These are phyloP conservation scores for Borostomias antarcticus DNA, from an alignment of 2,797 vertebrate genomes.

Conservation along the genomic window DNA sequence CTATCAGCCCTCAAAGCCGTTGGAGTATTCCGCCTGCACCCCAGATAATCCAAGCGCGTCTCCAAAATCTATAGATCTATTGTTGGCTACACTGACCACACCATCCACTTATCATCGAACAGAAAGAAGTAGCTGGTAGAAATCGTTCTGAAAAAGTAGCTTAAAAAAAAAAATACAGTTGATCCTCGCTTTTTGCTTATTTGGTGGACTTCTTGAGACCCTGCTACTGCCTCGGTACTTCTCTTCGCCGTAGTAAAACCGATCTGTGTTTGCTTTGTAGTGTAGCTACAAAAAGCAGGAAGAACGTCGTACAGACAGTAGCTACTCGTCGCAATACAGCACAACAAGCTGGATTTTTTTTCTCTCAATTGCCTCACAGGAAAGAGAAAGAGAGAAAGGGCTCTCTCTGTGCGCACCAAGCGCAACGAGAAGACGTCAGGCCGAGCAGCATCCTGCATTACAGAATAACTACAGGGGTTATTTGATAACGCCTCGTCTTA, in stretches of 20 bases:
- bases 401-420: constrained; percentile 1
- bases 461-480: too few species aligned
- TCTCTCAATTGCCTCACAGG: constrained; percentile 63
- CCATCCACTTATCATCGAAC: not conserved
- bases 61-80: not conserved
- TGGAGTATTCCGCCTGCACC: not conserved
- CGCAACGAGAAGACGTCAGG: not conserved
- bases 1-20: not conserved
- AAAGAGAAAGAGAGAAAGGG: constrained; percentile 35
- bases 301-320: constrained; percentile 85
- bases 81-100: not conserved
- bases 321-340: constrained; percentile 76
- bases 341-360: constrained; percentile 76
- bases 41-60: not conserved
- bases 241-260: constrained; percentile 34
- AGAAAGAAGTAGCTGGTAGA: not conserved
- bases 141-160: not conserved
- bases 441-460: not conserved
- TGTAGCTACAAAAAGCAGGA: constrained; percentile 79
- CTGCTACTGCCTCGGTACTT: constrained; percentile 39
- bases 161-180: not conserved
- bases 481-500: too few species aligned
- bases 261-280: constrained; percentile 65
- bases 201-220: constrained; percentile 20
- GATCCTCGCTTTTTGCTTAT: not conserved